Base-by-base conservation (phyloP, 2,888 invertebrate genomes). In the Andrena minutula region DNA sequence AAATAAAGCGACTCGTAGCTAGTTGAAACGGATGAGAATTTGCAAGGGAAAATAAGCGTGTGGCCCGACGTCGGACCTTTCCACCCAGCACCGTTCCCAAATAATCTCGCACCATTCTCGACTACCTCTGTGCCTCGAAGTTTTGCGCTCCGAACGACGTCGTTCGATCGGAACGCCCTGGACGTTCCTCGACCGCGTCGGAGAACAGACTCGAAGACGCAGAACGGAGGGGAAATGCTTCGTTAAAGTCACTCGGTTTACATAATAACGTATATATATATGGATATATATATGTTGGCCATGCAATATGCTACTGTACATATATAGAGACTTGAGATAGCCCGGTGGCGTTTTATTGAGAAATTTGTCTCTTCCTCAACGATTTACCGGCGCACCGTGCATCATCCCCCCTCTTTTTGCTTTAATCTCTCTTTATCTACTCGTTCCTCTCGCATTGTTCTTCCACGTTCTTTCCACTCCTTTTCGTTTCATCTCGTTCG, bases 281-380 rank as follows among this genome's bases (percentile, higher is more conserved):
- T 73, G 47, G 12, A 73, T 82, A 75, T 79, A 75, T 75, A 66
- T 66, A 60, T 71, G 83, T 89, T 89, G 91, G 92, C 91, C 93
- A 93, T 93, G 93, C 93, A 93, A 91, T 82, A 75, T 75, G 69
- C 80, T 83, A 79, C 84, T 84, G 77, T 82, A 79, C 77, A 83
- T 77, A 84, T 77, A 80, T 66, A 80, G 72, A 81, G 72, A 81
- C 76, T 82, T 26, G 76, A 72, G 87, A 86, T 87, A 92, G 92
- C 92, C 91, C 93, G 93, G 93, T 89, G 94, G 93, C 93, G 93
- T 93, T 93, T 93, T 93, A 93, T 94, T 93, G 94, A 93, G 94
- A 93, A 93, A 91, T 91, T 82, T 65, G 88, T 90, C 90, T 89
- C 85, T 88, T 81, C 82, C 84, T 90, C 80, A 84, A 84, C 76